phyloP scores from a whole-genome alignment of 2,888 invertebrate species.

The Calliphora vomitoria region DNA sequence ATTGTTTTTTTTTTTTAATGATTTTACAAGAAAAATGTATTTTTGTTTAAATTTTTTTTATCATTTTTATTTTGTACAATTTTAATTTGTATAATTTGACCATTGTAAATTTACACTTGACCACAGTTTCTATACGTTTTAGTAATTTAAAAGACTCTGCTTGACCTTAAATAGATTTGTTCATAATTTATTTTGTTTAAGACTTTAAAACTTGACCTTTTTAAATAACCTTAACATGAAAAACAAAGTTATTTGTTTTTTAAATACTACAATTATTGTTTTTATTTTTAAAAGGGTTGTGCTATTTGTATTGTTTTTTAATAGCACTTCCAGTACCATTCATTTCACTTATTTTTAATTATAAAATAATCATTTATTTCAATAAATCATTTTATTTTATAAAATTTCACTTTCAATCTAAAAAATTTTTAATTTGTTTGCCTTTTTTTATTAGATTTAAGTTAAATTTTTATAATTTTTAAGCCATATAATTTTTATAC shows the following conservation, averaged over 20 bases:
- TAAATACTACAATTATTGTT: slow-evolving; percentile 41
- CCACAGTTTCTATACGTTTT: slow-evolving; percentile 2
- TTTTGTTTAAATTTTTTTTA: slow-evolving; percentile 58
- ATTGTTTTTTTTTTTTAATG: slow-evolving; percentile 29
- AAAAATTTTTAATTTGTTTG: slow-evolving; percentile 61
- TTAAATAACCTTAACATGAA: neutral
- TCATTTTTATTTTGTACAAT: slow-evolving; percentile 32
- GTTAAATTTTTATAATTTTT: slow-evolving; percentile 57
- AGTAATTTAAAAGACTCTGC: slow-evolving; percentile 14
- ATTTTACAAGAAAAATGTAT: slow-evolving; percentile 64
- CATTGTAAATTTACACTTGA: slow-evolving; percentile 61
- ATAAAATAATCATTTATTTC: slow-evolving; percentile 37
- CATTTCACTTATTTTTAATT: slow-evolving; percentile 4
- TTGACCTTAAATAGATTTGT: slow-evolving; percentile 43
- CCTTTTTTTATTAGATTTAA: slow-evolving; percentile 51
- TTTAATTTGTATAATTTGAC: slow-evolving; percentile 52
- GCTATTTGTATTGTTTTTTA: neutral
- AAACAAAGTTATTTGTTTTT: slow-evolving; percentile 41
- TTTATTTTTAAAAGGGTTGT: slow-evolving; percentile 11
- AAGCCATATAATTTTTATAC: slow-evolving; percentile 62
- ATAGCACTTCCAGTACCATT: neutral
- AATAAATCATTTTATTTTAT: slow-evolving; percentile 57
- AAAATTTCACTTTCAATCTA: slow-evolving; percentile 16
- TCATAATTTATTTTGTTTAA: neutral
- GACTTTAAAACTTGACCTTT: slow-evolving; percentile 32